phyloP scores from a whole-genome alignment of 2,113 vertebrate genomes.

The Chloropsis cyanopogon region DNA sequence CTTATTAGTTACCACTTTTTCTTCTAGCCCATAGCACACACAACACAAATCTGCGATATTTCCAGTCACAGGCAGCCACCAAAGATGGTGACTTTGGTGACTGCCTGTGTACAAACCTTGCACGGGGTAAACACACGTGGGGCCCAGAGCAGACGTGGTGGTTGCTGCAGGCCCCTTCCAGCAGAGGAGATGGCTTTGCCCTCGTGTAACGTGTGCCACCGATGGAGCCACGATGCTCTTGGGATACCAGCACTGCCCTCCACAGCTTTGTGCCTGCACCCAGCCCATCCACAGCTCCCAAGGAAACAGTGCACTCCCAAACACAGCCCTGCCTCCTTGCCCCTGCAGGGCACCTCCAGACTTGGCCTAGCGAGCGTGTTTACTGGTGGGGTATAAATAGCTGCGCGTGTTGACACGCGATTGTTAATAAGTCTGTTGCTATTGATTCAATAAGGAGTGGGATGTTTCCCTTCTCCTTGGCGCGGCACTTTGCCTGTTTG shows the following conservation, averaged over 20 bases:
- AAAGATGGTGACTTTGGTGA: neutral
- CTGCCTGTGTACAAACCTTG: neutral
- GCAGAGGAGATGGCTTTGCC: neutral
- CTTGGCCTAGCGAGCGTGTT: neutral
- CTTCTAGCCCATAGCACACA: neutral
- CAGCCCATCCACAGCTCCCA: rapidly evolving
- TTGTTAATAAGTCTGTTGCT: constrained; percentile 59
- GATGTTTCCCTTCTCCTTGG: constrained; percentile 62
- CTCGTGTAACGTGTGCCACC: rapidly evolving
- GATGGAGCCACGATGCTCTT: rapidly evolving
- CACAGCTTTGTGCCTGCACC: neutral
- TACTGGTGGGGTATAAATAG: constrained; percentile 47
- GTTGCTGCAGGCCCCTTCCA: neutral
- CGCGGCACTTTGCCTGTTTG: constrained; percentile 63
- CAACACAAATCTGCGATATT: neutral
- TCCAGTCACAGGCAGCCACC: neutral
- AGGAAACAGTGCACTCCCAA: rapidly evolving
- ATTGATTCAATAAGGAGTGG: constrained; percentile 67
- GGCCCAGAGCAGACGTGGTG: neutral
- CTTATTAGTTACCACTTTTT: neutral
- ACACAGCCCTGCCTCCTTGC: rapidly evolving
- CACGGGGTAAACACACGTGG: rapidly evolving
- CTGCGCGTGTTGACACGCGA: neutral
- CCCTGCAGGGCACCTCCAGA: neutral
- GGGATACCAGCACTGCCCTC: neutral